phyloP scores from a whole-genome alignment of 2,113 vertebrate species.

The Prionailurus bengalensis region DNA sequence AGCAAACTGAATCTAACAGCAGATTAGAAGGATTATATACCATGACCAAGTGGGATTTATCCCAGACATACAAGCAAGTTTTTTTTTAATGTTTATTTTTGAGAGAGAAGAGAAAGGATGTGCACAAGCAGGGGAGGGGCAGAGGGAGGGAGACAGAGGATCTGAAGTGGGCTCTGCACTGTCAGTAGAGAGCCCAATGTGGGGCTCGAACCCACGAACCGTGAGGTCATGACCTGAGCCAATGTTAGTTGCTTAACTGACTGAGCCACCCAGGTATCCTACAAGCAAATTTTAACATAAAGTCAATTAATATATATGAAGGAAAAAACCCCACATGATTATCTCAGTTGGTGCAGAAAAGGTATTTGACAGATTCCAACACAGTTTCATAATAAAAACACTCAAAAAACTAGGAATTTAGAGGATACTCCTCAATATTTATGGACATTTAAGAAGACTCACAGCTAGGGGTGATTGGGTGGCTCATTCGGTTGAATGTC shows the following conservation, averaged over 20 bases:
- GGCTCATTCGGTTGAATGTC: too few relatives aligned
- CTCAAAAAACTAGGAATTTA: neutral
- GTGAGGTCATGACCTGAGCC: too few relatives aligned
- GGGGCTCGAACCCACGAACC: too few relatives aligned
- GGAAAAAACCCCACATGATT: neutral
- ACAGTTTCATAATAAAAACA: neutral
- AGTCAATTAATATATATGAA: neutral
- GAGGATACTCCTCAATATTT: neutral
- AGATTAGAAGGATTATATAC: neutral
- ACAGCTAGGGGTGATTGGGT: neutral
- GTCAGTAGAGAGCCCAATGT: too few relatives aligned
- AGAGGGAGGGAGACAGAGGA: too few relatives aligned
- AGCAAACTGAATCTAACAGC: neutral
- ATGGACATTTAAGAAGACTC: neutral
- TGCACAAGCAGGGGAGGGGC: too few relatives aligned
- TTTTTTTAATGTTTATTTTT: neutral
- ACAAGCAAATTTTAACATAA: neutral
- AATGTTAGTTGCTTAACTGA: too few relatives aligned
- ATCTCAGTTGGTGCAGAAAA: neutral
- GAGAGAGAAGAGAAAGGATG: too few relatives aligned
- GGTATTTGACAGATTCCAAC: neutral
- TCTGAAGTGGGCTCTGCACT: too few relatives aligned
- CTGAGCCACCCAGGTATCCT: too few relatives aligned
- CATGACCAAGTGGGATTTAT: neutral
- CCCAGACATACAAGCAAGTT: neutral